phyloP scores from a whole-genome alignment of 2,888 invertebrate species.

The Dimorphilus gyrociliatus region DNA sequence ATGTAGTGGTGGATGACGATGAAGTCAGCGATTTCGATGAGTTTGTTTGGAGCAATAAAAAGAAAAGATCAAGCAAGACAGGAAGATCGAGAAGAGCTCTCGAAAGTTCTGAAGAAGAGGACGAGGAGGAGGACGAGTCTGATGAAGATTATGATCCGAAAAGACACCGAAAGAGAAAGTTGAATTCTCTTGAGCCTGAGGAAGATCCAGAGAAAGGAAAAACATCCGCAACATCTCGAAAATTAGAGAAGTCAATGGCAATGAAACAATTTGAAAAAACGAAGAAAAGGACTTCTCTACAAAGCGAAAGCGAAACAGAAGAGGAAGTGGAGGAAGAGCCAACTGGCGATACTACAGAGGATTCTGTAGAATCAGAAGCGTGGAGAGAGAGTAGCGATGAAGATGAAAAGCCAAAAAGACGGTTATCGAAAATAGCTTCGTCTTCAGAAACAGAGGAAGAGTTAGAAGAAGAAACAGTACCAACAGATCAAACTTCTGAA shows the following conservation, averaged over 20 bases:
- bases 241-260: not conserved
- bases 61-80: not conserved
- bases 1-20: too few relatives aligned
- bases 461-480: too few relatives aligned
- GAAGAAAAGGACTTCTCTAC: not conserved
- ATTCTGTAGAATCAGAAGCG: conserved; percentile 56
- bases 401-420: conserved; percentile 10
- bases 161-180: conserved; percentile 4
- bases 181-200: too few relatives aligned
- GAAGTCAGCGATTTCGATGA: too few relatives aligned
- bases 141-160: conserved; percentile 5
- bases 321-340: conserved; percentile 4
- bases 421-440: too few relatives aligned
- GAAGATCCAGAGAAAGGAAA: too few relatives aligned
- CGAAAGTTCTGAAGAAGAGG: conserved; percentile 35
- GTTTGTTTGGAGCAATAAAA: too few relatives aligned
- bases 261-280: not conserved
- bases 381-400: conserved; percentile 53
- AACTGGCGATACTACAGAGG: conserved; percentile 1
- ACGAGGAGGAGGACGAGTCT: conserved; percentile 61
- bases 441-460: too few relatives aligned
- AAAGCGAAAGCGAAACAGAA: conserved; percentile 3
- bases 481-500: too few relatives aligned
- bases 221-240: too few relatives aligned
- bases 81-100: conserved; percentile 19